These are phyloP conservation scores for Nycteola revayana DNA, from an alignment of 2,888 invertebrate species.

Conservation along the genomic window DNA sequence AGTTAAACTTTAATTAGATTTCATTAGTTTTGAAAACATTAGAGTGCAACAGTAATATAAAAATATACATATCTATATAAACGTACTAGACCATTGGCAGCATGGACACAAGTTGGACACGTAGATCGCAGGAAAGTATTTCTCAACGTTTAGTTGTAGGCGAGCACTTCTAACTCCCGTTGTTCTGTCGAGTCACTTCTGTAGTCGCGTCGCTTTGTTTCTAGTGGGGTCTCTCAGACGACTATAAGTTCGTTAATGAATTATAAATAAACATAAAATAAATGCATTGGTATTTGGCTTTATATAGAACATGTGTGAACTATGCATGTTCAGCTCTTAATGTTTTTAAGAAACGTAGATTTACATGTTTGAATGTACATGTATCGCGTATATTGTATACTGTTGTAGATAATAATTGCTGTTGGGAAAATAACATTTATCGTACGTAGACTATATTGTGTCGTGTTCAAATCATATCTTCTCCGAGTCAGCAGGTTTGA, in stretches of 20 bases:
- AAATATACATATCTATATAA: too few species aligned
- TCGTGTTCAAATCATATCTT: conserved; percentile 72
- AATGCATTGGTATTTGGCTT: conserved; percentile 83
- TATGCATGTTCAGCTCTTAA: conserved; percentile 75
- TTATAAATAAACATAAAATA: conserved; percentile 71
- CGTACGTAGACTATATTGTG: conserved; percentile 59
- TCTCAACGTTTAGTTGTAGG: conserved; percentile 12
- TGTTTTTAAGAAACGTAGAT: conserved; percentile 60
- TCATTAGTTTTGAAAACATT: too few species aligned
- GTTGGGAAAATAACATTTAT: conserved; percentile 50
- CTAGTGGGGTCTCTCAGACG: conserved; percentile 34
- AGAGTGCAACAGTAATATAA: too few species aligned
- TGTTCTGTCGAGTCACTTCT: conserved; percentile 20
- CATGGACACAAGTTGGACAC: too few species aligned
- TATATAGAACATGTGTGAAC: conserved; percentile 73
- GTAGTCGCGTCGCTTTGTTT: conserved; percentile 33
- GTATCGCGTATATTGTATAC: conserved; percentile 54
- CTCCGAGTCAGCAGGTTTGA: conserved; percentile 50
- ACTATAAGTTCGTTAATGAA: conserved; percentile 35
- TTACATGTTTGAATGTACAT: conserved; percentile 50
- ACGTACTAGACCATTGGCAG: too few species aligned
- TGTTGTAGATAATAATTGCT: conserved; percentile 61
- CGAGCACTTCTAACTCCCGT: conserved; percentile 18
- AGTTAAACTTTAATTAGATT: too few species aligned
- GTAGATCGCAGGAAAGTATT: not conserved